Evolutionary conservation across 2,888 invertebrate species (phyloP), one percentile per base, ranked within the genome.

Genomic region (Oscheius sp.): DNA sequence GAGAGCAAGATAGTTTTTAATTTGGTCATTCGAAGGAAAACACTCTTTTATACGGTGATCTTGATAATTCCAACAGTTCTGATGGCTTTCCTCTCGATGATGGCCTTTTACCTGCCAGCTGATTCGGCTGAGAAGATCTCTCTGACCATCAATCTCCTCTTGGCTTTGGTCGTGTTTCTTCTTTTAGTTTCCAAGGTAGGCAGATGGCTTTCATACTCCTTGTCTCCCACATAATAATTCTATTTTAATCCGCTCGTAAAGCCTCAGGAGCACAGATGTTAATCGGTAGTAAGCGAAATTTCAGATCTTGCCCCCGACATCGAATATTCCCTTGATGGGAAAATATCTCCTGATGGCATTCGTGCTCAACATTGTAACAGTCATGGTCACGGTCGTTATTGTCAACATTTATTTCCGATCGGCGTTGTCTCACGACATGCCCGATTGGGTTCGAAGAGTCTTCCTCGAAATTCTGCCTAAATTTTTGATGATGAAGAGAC

Each of bases 341-440:
- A 99, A 99, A 92, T 99, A 99, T 91, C 92, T 99, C 83, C 92
- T 99, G 70, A 97, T 99, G 91, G 99, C 98, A 70, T 99, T 99
- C 91, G 96, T 83, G 3, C 96, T 99, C 95, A 99, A 99, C 91
- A 98, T 98, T 78, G 94, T 98, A 88, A 96, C 97, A 91, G 99
- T 99, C 90, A 92, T 99, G 87, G 77, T 76, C 25, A 82, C 83
- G 0, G 83, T 83, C 0, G 70, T 83, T n/a, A 83, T 80, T 41
- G 83, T 83, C 35, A 99, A 99, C 90, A 95, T 96, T 94, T 98
- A 99, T 90, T 99, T 98, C 91, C 92, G 99, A 25, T 91, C 96
- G 95, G 46, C 98, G 95, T 69, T 92, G 95, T 99, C 98, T 49
- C 97, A 99, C 91, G 93, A 94, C 91, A 99, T 99, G 99, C 96